Base-by-base conservation (phyloP, 2,888 invertebrate genomes). In the Oligia latruncula region DNA sequence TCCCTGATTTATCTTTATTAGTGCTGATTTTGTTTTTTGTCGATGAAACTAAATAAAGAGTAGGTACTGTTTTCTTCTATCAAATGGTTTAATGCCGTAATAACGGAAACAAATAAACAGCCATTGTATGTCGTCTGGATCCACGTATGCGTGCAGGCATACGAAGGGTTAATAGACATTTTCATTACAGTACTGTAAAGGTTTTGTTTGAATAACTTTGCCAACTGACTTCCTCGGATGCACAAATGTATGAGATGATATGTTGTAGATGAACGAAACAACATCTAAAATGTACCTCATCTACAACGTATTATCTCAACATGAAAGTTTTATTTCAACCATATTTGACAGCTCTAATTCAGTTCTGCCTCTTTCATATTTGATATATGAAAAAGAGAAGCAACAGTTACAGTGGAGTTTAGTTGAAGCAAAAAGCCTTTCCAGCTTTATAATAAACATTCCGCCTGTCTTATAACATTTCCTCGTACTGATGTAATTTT, bases 401-500 rank as follows among this genome's bases (percentile, higher is more conserved):
- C 4, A 62, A 55, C 9, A 43, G 8, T 40, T 35, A 35, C 67
- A 6, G 15, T 55, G 43, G 15, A 55, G 6, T 15, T 46, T 15
- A 71, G 60, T 62, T 62, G 66, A 20, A 64, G 23, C 23, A 65
- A 43, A 68, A 67, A 15, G 55, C 5, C 4, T 29, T 58, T 70
- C 35, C 23, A 46, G 29, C 13, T 68, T 74, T 49, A 40, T 78
- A 60, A 73, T 77, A 79, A 71, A 58, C 55, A 72, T 74, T 74
- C 49, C 64, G 2, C 0, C 13, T 78, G 68, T 74, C 88, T 68
- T 52, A 72, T 75, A 70, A 66, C 46, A 62, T 80, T 64, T 68
- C 43, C 52, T 78, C 49, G 55, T 20, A 58, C 29, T 62, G 67
- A 29, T 46, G 79, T 81, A 64, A 86, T 82, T 81, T 86, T 88